Evolutionary conservation across 2,113 vertebrate genomes (phyloP), one percentile per base, ranked within the genome.

Genomic region (Gambusia holbrooki): DNA sequence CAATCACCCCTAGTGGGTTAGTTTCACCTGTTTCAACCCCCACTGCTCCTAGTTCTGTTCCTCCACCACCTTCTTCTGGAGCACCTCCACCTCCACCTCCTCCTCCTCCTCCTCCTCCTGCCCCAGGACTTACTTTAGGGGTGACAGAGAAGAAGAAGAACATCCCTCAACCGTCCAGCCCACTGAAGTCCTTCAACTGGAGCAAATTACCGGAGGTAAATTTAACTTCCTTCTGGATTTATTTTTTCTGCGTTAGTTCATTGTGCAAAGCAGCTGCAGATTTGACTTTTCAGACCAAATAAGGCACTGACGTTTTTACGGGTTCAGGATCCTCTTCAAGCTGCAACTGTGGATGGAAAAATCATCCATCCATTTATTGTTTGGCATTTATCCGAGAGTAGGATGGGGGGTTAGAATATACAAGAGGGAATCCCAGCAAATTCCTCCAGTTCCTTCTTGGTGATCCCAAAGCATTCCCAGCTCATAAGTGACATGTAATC

Each of bases 121-220:
- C 94, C 0, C 94, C 95, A 1, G 97, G 96, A 42, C 94, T 94
- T 64, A 95, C 96, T 0, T 17, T 95, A 33, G 95, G 92, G 29
- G 76, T 82, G 1, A 60, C 87, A 71, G 37, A 65, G 4, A 96
- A 94, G 84, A 97, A 93, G 94, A 99, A 97, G 84, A 98, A 95
- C 77, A 96, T 97, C 83, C 98, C 98, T 28, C 96, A 95, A 80
- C 97, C 97, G 0, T 90, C 95, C 0, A 97, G 98, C 0, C 95
- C 97, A 7, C 95, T 99, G 75, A 99, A 99, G 86, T 98, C 97
- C 29, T 99, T 98, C 93, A 99, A 99, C 94, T 98, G 97, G 98
- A 95, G 92, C 80, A 98, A 99, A 89, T 92, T 99, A 37, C 93
- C 96, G 12, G 96, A 98, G 97, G 98, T 98, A 87, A 25, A 37